These are phyloP conservation scores for Leptopterna dolabrata DNA, from an alignment of 2,888 invertebrate species.

Conservation along the genomic window DNA sequence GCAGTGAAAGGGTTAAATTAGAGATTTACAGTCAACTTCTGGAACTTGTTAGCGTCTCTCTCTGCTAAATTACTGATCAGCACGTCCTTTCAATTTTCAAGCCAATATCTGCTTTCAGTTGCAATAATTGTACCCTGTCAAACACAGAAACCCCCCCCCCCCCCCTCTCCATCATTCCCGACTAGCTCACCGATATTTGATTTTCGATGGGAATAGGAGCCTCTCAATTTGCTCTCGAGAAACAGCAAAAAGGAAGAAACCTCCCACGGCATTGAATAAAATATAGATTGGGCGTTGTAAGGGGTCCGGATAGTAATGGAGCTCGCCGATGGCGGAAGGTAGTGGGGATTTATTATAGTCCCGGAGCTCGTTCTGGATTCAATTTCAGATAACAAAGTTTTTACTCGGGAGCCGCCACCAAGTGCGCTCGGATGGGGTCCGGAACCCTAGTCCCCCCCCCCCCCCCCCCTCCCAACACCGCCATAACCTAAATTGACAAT, in stretches of 20 bases:
- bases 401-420: neutral
- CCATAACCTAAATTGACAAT: neutral
- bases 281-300: neutral
- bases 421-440: neutral
- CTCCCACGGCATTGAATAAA: neutral
- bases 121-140: neutral
- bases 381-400: neutral
- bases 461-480: neutral
- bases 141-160: neutral
- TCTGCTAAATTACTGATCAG: neutral
- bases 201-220: neutral
- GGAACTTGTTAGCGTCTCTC: neutral
- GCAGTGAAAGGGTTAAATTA: too few relatives aligned
- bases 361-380: neutral
- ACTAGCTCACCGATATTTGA: neutral
- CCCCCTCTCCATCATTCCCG: neutral
- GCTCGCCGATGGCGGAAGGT: neutral
- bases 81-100: neutral
- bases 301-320: neutral
- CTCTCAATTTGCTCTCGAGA: neutral
- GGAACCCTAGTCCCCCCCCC: neutral
- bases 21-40: too few relatives aligned
- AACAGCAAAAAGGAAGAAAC: neutral
- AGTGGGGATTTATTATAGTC: neutral
- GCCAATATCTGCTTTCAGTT: neutral